These are phyloP conservation scores for Eretmocerus hayati DNA, from an alignment of 2,888 invertebrate genomes.

Conservation along the genomic window DNA sequence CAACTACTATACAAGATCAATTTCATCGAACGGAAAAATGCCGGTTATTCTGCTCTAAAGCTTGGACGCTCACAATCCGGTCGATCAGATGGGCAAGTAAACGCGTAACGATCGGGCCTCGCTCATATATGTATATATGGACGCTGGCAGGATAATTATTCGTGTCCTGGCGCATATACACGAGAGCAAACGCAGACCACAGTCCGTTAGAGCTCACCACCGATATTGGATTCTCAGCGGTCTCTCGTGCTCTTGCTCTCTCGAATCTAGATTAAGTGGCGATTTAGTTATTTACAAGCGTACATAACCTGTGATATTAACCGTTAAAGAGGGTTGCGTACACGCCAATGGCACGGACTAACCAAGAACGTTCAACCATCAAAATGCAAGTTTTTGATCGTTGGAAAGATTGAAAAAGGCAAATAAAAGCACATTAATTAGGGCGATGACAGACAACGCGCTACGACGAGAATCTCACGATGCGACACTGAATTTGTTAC, in stretches of 20 bases:
- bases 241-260: not conserved
- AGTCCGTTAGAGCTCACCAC: slow-evolving; percentile 25
- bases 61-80: not conserved
- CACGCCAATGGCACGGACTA: no score
- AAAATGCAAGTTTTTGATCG: no score
- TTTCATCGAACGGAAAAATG: no score
- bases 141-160: not conserved
- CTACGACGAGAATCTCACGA: no score
- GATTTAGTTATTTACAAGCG: slow-evolving; percentile 34
- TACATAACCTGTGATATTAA: slow-evolving; percentile 23
- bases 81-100: not conserved
- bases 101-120: not conserved
- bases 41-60: slow-evolving; percentile 19
- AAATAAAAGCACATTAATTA: no score
- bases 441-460: no score
- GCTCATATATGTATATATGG: no score
- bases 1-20: no score
- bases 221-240: slow-evolving; percentile 28
- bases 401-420: no score
- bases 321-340: slow-evolving; percentile 32
- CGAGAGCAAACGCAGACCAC: not conserved
- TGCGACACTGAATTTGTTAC: no score
- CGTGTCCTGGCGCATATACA: not conserved
- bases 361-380: no score
- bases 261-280: slow-evolving; percentile 28